Evolutionary conservation across 2,888 invertebrate genomes (phyloP), one percentile per base, ranked within the genome.

Genomic region (Drosophila merina): DNA sequence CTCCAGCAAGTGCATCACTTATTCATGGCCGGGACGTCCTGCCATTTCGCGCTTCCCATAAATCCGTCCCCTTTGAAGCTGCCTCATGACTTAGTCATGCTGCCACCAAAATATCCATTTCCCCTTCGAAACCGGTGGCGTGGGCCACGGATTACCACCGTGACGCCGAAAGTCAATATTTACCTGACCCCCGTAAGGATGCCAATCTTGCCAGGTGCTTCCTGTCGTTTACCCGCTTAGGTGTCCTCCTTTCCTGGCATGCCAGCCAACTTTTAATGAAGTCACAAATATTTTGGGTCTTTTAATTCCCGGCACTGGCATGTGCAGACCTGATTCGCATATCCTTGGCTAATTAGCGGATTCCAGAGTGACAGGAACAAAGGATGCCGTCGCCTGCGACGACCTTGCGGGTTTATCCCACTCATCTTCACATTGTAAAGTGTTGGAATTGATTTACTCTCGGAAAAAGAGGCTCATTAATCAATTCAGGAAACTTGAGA

Each of bases 11-110:
- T 47, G 44, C 48, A 57, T 73, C 49, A 69, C 49, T 69, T 73
- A 74, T 73, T 74, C 51, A 74, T 72, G 69, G 26, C 38, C 40
- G 30, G 51, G 25, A 63, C 14, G 10, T 28, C 26, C n/a, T 26
- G n/a, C 5, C 26, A 28, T n/a, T 20, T 12, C 55, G 8, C 10
- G 12, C 10, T 33, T 9, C 3, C 12, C 25, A 44, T 30, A 36
- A 66, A 51, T 42, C 52, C 12, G 20, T n/a, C 28, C 30, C 33
- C 68, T 44, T 54, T 60, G 59, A 70, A 72, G 71, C 55, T 73
- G 54, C 54, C 75, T 84, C 62, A 85, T 87, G 68, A 82, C 79
- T 76, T 76, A 82, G 64, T 76, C 79, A 87, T 72, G 57, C 71
- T 12, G 40, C 52, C 49, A 49, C 38, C 42, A 14, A 20, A 20